Percentiles rank a stretch among this genome's conserved stretches.
These are phyloP conservation scores for Coilia nasus DNA, from an alignment of 2,797 vertebrate genomes.

Conservation along the genomic window DNA sequence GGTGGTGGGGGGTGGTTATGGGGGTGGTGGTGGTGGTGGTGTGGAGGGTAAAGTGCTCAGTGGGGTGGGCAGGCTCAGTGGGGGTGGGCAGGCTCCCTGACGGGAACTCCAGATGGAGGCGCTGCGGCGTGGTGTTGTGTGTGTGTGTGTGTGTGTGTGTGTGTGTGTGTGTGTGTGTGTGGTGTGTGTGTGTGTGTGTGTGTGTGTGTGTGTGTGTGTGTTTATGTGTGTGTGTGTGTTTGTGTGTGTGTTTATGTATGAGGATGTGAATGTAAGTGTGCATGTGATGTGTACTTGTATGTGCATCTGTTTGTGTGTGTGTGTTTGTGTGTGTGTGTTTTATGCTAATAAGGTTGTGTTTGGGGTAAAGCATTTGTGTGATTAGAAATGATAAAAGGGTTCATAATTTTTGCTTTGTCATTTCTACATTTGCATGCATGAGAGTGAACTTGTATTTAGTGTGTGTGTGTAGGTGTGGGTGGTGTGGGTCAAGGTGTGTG, in stretches of 20 bases:
- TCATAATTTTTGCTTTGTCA: background rate
- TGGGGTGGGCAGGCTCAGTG: constrained; percentile 27
- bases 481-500: background rate
- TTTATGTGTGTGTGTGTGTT: background rate
- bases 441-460: background rate
- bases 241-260: background rate
- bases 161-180: background rate
- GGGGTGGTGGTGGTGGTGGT: background rate
- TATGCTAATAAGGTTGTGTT: background rate
- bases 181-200: background rate
- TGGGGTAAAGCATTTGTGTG: background rate
- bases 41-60: constrained; percentile 34
- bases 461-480: background rate
- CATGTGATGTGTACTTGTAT: background rate
- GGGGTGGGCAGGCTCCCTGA: constrained; percentile 28
- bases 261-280: background rate
- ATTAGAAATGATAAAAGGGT: background rate
- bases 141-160: background rate
- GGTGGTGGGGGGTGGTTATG: background rate
- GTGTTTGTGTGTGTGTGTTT: background rate
- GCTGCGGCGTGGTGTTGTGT: background rate
- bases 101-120: constrained; percentile 41
- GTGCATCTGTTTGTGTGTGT: background rate
- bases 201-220: background rate
- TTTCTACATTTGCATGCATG: constrained; percentile 4